phyloP scores from a whole-genome alignment of 2,888 invertebrate species.

The Andrena hattorfiana region DNA sequence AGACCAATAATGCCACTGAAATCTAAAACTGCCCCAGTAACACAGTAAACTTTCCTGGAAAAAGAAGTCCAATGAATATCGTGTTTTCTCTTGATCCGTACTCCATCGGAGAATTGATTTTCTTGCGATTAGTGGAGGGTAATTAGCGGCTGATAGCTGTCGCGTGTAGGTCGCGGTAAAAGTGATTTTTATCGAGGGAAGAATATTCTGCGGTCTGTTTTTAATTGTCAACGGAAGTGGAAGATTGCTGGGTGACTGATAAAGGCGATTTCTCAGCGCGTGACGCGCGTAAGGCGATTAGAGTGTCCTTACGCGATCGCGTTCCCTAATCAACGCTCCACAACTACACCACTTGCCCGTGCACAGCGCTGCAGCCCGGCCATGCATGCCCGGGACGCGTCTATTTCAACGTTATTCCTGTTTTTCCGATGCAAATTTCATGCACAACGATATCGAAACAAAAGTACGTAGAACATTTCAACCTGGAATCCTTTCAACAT shows the following conservation, averaged over 20 bases:
- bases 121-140: too few relatives aligned
- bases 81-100: too few relatives aligned
- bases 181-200: background rate
- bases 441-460: background rate
- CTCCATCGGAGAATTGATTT: background rate
- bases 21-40: too few relatives aligned
- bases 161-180: background rate
- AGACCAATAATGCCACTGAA: too few relatives aligned
- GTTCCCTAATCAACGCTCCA: background rate
- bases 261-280: conserved; percentile 14
- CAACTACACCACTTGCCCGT: background rate
- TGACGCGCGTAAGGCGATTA: conserved; percentile 20
- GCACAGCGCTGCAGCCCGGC: background rate
- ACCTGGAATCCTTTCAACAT: conserved; percentile 37
- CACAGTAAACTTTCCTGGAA: too few relatives aligned
- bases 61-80: too few relatives aligned
- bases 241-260: conserved; percentile 4
- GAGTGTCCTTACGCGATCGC: background rate
- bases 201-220: conserved; percentile 10
- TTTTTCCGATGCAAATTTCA: conserved; percentile 6
- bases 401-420: background rate
- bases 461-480: background rate
- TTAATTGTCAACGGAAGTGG: conserved; percentile 25
- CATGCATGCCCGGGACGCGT: background rate
- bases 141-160: background rate